phyloP scores from a whole-genome alignment of 2,113 vertebrate species.

The Larimichthys polyactis region DNA sequence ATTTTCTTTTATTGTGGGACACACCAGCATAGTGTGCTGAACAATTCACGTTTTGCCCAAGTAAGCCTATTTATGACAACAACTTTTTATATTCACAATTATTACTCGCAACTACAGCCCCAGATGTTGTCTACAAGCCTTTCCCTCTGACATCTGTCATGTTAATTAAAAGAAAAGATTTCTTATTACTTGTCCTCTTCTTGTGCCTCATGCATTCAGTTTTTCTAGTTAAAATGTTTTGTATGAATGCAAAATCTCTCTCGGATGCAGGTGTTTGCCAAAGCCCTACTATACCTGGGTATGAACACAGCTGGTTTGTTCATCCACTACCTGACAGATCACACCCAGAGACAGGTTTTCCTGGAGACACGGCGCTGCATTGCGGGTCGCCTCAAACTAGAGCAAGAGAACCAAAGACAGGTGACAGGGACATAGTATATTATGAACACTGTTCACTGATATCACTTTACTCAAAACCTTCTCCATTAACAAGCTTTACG shows the following conservation, averaged over 20 bases:
- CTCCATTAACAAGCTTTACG: neutral
- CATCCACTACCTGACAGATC: slow-evolving; percentile 96
- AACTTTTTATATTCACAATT: neutral
- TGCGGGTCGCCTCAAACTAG: slow-evolving; percentile 92
- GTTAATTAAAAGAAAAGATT: neutral
- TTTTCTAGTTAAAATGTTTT: neutral
- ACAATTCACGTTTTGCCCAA: neutral
- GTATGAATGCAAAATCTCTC: neutral
- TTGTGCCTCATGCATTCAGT: neutral
- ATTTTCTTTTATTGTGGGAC: too few relatives aligned
- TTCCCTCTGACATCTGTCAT: neutral
- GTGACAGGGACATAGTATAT: slow-evolving; percentile 66
- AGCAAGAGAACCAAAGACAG: slow-evolving; percentile 97
- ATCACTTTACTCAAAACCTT: neutral
- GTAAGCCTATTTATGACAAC: neutral
- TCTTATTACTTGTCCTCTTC: neutral
- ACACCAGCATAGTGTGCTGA: neutral
- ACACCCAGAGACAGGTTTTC: slow-evolving; percentile 95
- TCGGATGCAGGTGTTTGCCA: slow-evolving; percentile 87
- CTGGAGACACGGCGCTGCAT: slow-evolving; percentile 95
- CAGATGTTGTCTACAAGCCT: neutral
- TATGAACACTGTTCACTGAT: too few relatives aligned
- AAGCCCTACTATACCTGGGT: slow-evolving; percentile 92
- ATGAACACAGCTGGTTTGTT: slow-evolving; percentile 98
- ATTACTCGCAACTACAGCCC: neutral